These are phyloP conservation scores for Philopotamus ludificatus DNA, from an alignment of 1,140 invertebrate genomes.

Conservation along the genomic window DNA sequence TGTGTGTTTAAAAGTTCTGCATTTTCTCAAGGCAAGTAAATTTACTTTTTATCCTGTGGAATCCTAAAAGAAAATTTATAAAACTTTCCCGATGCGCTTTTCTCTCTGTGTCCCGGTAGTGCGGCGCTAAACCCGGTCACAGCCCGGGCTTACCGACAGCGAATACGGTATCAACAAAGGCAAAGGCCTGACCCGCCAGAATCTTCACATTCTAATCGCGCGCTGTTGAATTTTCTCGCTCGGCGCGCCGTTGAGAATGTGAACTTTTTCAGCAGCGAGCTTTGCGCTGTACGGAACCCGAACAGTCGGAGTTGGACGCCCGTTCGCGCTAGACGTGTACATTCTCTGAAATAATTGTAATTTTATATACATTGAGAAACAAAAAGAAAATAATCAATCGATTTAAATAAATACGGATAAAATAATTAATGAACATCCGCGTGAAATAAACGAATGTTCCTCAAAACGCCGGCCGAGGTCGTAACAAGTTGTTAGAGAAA, in stretches of 20 bases:
- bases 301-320: slow-evolving; percentile 29
- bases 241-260: slow-evolving; percentile 4
- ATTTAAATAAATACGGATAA: too few species aligned
- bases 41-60: too few species aligned
- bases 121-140: neutral
- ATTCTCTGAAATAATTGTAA: slow-evolving; percentile 29
- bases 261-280: slow-evolving; percentile 17
- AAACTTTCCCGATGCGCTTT: slow-evolving; percentile 21
- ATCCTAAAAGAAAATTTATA: neutral
- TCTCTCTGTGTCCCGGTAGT: slow-evolving; percentile 11
- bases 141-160: slow-evolving; percentile 4
- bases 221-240: neutral
- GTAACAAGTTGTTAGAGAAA: neutral
- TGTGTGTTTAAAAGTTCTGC: too few species aligned
- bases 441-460: too few species aligned
- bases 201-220: slow-evolving; percentile 19
- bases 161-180: slow-evolving; percentile 28
- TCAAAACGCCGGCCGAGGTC: neutral
- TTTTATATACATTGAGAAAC: too few species aligned
- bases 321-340: slow-evolving; percentile 28
- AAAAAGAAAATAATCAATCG: neutral
- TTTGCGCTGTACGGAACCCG: slow-evolving; percentile 14
- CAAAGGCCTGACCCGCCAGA: slow-evolving; percentile 1
- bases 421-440: too few species aligned
- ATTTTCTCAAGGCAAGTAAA: too few species aligned